phyloP scores from a whole-genome alignment of 2,888 invertebrate species.

The Dolichomitus sp. region DNA sequence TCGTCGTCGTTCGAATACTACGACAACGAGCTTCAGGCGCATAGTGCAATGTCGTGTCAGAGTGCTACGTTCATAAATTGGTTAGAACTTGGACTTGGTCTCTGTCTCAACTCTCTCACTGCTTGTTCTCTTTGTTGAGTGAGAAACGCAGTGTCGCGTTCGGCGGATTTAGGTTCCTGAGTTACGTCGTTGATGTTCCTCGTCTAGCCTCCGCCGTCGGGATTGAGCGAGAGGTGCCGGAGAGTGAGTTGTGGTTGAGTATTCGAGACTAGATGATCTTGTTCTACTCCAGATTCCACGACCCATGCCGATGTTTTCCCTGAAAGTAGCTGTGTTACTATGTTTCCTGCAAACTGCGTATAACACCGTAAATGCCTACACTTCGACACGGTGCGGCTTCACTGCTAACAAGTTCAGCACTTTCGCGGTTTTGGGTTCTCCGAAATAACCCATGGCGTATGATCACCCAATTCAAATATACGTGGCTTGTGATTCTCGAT shows the following conservation, averaged over 20 bases:
- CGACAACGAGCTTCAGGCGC: slow-evolving; percentile 66
- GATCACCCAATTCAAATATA: not conserved
- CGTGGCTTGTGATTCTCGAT: not conserved
- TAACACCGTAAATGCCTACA: not conserved
- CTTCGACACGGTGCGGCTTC: not conserved
- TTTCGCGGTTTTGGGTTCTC: not conserved
- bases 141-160: slow-evolving; percentile 35
- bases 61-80: slow-evolving; percentile 81
- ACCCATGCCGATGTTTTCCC: not conserved
- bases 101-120: slow-evolving; percentile 10
- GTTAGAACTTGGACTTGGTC: slow-evolving; percentile 75
- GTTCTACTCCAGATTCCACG: slow-evolving; percentile 22
- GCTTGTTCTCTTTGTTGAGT: slow-evolving; percentile 54
- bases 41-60: slow-evolving; percentile 82
- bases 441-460: not conserved
- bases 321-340: slow-evolving; percentile 15
- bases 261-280: slow-evolving; percentile 39
- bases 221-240: slow-evolving; percentile 15
- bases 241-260: slow-evolving; percentile 46
- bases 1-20: slow-evolving; percentile 42
- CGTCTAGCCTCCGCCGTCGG: slow-evolving; percentile 24
- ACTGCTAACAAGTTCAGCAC: slow-evolving; percentile 11
- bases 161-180: slow-evolving; percentile 53
- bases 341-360: slow-evolving; percentile 19
- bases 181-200: slow-evolving; percentile 47